Evolutionary conservation across 2,113 vertebrate genomes (phyloP).

Genomic region (mouse (Mus musculus)): GRCm39 chr4:36860501-36861000

Average conservation of each 20-base stretch:
- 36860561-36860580: no score
- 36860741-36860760: not conserved
- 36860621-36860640: no score
- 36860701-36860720: no score
- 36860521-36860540: not conserved
- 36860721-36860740: not conserved
- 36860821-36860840: not conserved
- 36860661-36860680: no score
- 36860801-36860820: not conserved
- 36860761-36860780: not conserved
- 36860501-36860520: not conserved
- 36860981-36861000: not conserved
- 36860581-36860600: no score
- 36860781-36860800: not conserved
- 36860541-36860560: rapidly evolving
- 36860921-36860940: not conserved
- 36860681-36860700: no score
- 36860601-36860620: no score
- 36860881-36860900: not conserved
- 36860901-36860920: not conserved
- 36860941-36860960: not conserved
- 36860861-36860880: not conserved
- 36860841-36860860: not conserved
- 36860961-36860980: not conserved
- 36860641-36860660: no score